phyloP scores from a whole-genome alignment of 2,797 vertebrate species.

The Takifugu ocellatus region DNA sequence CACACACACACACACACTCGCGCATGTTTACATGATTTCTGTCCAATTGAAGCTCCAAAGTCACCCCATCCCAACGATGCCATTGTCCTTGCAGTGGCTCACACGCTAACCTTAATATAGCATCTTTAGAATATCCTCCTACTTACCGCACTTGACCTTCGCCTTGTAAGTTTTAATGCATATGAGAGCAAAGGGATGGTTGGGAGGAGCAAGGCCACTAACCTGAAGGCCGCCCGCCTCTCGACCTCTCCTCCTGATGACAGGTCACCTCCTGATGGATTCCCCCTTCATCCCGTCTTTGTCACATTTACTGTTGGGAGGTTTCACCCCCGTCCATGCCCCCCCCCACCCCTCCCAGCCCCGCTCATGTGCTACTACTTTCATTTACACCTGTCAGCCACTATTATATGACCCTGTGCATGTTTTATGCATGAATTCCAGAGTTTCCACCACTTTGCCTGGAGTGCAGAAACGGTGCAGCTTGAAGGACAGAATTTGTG shows the following conservation, averaged over 20 bases:
- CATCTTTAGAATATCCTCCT: slow-evolving; percentile 31
- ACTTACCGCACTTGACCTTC: slow-evolving; percentile 1
- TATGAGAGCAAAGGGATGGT: slow-evolving; percentile 22
- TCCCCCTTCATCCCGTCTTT: slow-evolving; percentile 19
- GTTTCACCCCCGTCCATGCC: slow-evolving; percentile 42
- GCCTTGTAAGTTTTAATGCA: slow-evolving; percentile 23
- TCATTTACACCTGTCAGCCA: slow-evolving; percentile 26
- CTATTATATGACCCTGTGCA: slow-evolving; percentile 28
- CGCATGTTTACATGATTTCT: too few species aligned
- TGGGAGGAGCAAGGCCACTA: slow-evolving; percentile 9
- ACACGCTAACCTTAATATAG: neutral
- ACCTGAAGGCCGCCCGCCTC: slow-evolving; percentile 37
- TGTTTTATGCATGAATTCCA: slow-evolving; percentile 53
- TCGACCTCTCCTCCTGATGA: slow-evolving; percentile 3
- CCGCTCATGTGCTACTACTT: slow-evolving; percentile 42
- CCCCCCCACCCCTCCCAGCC: slow-evolving; percentile 2
- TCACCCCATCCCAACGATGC: neutral
- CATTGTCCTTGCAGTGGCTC: slow-evolving; percentile 14
- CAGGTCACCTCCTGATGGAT: slow-evolving; percentile 37
- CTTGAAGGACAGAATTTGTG: neutral
- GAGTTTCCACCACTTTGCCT: slow-evolving; percentile 14
- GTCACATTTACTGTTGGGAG: slow-evolving; percentile 33
- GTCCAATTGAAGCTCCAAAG: too few species aligned
- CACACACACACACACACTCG: too few species aligned
- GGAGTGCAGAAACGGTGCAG: slow-evolving; percentile 4